phyloP scores from a whole-genome alignment of 2,797 vertebrate genomes.

The Myiotriccus ornatus region DNA sequence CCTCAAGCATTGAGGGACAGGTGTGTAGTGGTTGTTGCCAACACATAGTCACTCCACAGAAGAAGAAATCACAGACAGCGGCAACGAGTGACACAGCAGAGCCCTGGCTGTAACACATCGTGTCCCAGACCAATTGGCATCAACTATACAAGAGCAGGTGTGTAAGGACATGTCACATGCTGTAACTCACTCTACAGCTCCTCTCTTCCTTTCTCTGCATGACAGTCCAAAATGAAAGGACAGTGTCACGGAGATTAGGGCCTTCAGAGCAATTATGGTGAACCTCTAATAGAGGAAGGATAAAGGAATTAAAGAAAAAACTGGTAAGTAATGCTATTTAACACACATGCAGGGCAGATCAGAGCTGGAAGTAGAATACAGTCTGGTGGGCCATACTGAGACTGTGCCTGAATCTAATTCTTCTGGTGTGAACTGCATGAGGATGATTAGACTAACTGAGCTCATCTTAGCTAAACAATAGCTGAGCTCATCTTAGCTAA shows the following conservation, averaged over 20 bases:
- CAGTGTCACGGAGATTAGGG: background rate
- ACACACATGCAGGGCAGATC: background rate
- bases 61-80: background rate
- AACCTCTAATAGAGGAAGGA: background rate
- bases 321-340: background rate
- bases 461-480: background rate
- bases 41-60: background rate
- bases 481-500: background rate
- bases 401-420: background rate
- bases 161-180: accelerated
- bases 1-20: background rate
- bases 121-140: background rate
- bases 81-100: background rate
- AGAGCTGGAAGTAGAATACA: background rate
- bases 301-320: background rate
- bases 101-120: background rate
- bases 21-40: background rate
- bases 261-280: background rate
- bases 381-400: background rate
- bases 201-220: background rate
- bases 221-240: background rate
- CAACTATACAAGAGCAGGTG: background rate
- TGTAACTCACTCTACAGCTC: background rate
- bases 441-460: background rate
- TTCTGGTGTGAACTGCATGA: background rate